Evolutionary conservation across 2,888 invertebrate species (phyloP), one percentile per base, ranked within the genome.

Genomic region (Agriotes lineatus): DNA sequence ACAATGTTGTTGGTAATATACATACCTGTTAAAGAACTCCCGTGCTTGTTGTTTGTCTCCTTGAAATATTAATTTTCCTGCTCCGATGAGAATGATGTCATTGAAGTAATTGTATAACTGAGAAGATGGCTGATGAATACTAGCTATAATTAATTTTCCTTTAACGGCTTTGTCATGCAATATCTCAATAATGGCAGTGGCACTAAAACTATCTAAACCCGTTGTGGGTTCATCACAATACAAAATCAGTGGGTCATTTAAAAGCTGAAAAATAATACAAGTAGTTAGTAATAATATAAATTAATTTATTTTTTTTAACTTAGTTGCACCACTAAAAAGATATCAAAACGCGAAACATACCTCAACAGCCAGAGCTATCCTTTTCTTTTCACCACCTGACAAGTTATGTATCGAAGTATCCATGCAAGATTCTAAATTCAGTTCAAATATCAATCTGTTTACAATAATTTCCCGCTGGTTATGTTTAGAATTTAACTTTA

Each of bases 141-240:
- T 94, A 78, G 94, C 93, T 58, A 96, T 87, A 33, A 96, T 91
- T 18, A 94, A 89, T 84, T 94, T 93, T 2, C 93, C 93, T 30
- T 89, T 86, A 44, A 84, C 83, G 7, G 93, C 87, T 30, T 93
- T 86, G 73, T 87, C 87, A 39, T 89, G 86, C 25, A 94, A 84
- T 0, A 91, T 90, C 71, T 90, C 88, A 7, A 96, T 90, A 0
- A 97, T 93, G 12, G 90, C 89, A 71, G 90, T 90, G 0, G 97
- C 96, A 80, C 92, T 95, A 83, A 90, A 96, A 75, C 96, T 95
- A 83, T 97, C 97, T 59, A 97, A 84, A 0, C 97, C 96, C 0
- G 96, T 95, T 0, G 96, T 97, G 0, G 96, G 96, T 81, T 97
- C 97, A 80, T 97, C 97, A 82, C 96, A 96, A 85, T 97, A 96